Evolutionary conservation across 2,888 invertebrate species (phyloP).

Genomic region (Notocelia uddmanniana): DNA sequence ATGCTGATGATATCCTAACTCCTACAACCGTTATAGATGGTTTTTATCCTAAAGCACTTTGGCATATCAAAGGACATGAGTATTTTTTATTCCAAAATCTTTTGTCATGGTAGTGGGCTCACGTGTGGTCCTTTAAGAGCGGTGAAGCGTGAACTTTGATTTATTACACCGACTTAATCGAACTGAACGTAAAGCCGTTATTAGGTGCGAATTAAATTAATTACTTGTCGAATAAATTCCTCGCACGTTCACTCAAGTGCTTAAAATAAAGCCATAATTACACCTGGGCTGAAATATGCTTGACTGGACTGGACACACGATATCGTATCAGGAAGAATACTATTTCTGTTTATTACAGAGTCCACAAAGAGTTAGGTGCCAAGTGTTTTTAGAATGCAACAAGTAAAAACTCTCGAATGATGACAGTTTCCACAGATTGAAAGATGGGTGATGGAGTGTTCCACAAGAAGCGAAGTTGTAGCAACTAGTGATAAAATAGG

Average conservation of each 20-base stretch:
- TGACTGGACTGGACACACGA: not conserved
- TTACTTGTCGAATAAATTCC: slow-evolving; percentile 38
- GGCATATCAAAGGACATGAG: not conserved
- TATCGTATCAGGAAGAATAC: not conserved
- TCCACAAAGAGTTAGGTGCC: too few relatives aligned
- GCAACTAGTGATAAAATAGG: too few relatives aligned
- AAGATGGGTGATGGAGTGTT: too few relatives aligned
- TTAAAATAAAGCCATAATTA: not conserved
- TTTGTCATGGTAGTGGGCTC: slow-evolving; percentile 10
- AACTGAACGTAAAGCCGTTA: slow-evolving; percentile 33
- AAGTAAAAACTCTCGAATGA: too few relatives aligned
- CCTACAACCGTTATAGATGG: too few relatives aligned
- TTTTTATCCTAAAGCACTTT: not conserved
- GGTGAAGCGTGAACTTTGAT: slow-evolving; percentile 44
- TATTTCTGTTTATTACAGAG: not conserved
- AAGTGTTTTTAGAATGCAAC: too few relatives aligned
- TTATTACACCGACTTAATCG: slow-evolving; percentile 44
- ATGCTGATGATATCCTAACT: not conserved
- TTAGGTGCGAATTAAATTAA: slow-evolving; percentile 44
- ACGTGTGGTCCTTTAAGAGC: slow-evolving; percentile 36
- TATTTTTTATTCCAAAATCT: not conserved
- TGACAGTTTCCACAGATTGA: too few relatives aligned
- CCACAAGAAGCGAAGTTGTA: too few relatives aligned
- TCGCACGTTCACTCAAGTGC: slow-evolving; percentile 13
- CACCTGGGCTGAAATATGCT: not conserved